phyloP scores from a whole-genome alignment of 2,113 vertebrate genomes.

The Heliornis fulica region DNA sequence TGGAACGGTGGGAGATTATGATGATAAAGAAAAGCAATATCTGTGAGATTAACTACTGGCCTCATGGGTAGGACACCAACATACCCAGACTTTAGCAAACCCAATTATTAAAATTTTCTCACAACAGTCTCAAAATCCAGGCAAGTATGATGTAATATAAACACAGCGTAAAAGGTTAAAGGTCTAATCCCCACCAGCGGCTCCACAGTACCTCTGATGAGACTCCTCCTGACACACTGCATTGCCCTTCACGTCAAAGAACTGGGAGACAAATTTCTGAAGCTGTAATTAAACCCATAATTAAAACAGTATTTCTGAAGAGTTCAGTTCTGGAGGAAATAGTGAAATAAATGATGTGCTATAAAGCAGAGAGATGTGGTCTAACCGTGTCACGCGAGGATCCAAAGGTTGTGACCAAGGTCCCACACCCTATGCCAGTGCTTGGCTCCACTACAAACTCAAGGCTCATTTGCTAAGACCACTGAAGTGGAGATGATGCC shows the following conservation, averaged over 20 bases:
- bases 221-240: neutral
- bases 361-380: neutral
- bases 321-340: neutral
- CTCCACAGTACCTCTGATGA: fast-evolving
- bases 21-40: neutral
- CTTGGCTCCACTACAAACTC: neutral
- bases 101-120: neutral
- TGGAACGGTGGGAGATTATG: neutral
- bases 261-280: neutral
- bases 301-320: neutral
- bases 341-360: neutral
- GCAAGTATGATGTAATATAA: neutral
- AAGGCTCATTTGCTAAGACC: neutral
- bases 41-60: neutral
- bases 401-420: neutral
- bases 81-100: neutral
- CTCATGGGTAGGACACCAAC: neutral
- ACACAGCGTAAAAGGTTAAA: neutral
- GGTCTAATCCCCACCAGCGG: neutral
- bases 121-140: neutral
- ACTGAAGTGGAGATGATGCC: neutral
- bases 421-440: neutral
- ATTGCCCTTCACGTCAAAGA: neutral
- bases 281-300: neutral
- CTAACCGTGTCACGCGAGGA: fast-evolving